Evolutionary conservation across 2,888 invertebrate genomes (phyloP).

Genomic region (Cryptus armator): DNA sequence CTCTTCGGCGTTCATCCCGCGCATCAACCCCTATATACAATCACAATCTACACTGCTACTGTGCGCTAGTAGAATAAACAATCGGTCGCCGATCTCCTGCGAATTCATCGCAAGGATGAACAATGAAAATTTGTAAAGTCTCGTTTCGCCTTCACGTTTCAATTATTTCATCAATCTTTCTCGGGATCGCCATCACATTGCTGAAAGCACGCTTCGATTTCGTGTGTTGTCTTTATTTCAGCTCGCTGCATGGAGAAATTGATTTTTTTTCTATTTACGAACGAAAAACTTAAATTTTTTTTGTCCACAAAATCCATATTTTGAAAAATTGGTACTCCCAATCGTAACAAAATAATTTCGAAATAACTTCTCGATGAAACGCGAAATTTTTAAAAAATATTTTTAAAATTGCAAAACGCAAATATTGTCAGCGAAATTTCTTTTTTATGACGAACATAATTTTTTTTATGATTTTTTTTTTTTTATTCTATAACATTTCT

Average conservation of each 20-base stretch:
- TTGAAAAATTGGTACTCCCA: no score
- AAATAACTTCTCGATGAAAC: no score
- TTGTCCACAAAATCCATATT: no score
- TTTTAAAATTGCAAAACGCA: no score
- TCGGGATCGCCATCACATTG: neutral
- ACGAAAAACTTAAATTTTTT: neutral
- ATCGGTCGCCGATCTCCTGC: constrained; percentile 16
- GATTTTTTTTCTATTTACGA: neutral
- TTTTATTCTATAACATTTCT: no score
- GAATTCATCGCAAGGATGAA: constrained; percentile 32
- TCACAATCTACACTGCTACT: neutral
- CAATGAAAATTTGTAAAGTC: constrained; percentile 35
- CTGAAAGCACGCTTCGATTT: neutral
- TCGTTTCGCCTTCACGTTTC: constrained; percentile 28
- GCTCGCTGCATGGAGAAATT: neutral
- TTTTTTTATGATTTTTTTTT: no score
- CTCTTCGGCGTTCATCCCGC: neutral
- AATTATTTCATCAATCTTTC: constrained; percentile 45
- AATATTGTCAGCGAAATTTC: no score
- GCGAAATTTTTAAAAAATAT: no score
- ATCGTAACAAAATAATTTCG: no score
- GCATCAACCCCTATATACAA: constrained; percentile 8
- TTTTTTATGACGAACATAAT: no score
- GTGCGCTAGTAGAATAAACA: constrained; percentile 6
- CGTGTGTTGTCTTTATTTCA: neutral